Conservation (phyloP, 2,797 vertebrate species). For the Mormyrops attenuatus region DNA sequence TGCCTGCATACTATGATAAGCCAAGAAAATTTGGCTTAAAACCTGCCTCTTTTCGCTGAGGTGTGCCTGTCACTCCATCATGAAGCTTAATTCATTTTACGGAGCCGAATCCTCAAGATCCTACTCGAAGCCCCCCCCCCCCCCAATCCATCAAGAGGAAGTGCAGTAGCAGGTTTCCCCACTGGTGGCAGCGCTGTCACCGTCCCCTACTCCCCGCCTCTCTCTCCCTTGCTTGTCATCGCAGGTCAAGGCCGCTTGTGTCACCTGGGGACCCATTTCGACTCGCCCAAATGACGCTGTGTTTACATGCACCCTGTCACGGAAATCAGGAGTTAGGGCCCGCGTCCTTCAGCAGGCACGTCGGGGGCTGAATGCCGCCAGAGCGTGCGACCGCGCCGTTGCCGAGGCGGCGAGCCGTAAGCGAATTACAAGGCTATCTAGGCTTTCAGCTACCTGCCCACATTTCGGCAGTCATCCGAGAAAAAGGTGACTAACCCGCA, state of each 20-base stretch:
- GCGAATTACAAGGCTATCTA: neutral
- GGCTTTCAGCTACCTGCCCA: neutral
- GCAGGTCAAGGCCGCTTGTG: neutral
- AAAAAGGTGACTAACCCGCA: neutral
- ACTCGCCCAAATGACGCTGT: neutral
- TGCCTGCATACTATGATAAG: neutral
- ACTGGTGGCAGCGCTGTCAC: neutral
- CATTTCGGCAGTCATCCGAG: neutral
- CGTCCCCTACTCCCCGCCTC: neutral
- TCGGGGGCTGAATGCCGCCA: neutral
- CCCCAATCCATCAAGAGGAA: neutral
- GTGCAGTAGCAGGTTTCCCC: neutral
- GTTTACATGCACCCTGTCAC: slow-evolving; percentile 10
- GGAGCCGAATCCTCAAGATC: neutral
- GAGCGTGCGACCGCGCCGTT: neutral
- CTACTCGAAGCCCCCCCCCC: neutral
- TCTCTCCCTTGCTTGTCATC: neutral
- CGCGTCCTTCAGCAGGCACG: neutral
- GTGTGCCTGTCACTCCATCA: neutral
- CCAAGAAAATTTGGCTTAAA: neutral
- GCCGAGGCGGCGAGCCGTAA: neutral
- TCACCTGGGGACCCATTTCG: neutral
- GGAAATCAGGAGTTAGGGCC: neutral
- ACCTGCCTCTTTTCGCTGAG: neutral
- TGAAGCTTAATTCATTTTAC: slow-evolving; percentile 5